Evolutionary conservation across 2,797 vertebrate genomes (phyloP), one percentile per base, ranked within the genome.

Genomic region (Rhyacichthys aspro): DNA sequence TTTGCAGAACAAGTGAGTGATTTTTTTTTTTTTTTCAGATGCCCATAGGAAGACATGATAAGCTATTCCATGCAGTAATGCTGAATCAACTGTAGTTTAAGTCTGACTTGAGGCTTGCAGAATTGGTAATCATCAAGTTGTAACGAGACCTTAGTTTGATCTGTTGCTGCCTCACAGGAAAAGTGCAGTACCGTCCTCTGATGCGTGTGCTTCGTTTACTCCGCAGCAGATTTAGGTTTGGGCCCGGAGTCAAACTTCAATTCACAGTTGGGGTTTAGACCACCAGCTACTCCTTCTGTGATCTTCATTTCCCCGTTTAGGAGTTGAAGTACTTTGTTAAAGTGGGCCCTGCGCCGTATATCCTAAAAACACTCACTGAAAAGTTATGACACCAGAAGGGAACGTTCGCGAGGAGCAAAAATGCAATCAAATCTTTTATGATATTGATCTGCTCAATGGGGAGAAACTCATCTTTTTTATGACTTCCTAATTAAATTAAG

Each of bases 131-230:
- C 61, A 76, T 49, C 17, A 63, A 77, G 59, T 52, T 59, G 28
- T 79, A 67, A 73, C 32, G 59, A 72, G 74, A 70, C 73, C 63
- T 66, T 61, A 67, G 69, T 75, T 79, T 71, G 74, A 83, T 82
- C 67, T 77, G 57, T 63, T 16, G 43, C 59, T 1, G 33, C 55
- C 18, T 56, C 63, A 42, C 48, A 46, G 48, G n/a, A 18, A 44
- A 5, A 38, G 55, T 59, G 63, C 70, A 66, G 23, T 44, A 57
- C 38, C 11, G 45, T 46, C 68, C 71, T 56, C 66, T 44, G 33
- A 59, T 70, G 63, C 77, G 65, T 66, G 82, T 39, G 54, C 39
- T 74, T 80, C 47, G 62, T 59, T 77, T 85, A 79, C 83, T 73
- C 46, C 57, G 64, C 63, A 71, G 64, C 61, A 68, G 63, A 73